phyloP scores from a whole-genome alignment of 2,797 vertebrate genomes.

The Myotis planiceps region DNA sequence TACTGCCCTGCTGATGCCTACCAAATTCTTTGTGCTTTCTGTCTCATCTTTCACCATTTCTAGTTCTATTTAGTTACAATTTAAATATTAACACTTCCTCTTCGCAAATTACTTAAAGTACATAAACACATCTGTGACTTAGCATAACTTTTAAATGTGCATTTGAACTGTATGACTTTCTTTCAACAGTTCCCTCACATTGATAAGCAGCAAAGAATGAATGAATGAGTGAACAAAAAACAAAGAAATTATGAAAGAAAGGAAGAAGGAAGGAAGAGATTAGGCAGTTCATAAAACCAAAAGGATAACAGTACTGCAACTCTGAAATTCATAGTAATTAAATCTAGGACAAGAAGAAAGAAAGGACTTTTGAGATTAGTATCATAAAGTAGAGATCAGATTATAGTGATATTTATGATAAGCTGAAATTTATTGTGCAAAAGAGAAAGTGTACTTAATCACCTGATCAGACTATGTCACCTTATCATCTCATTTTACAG shows the following conservation, averaged over 20 bases:
- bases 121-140: background rate
- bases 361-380: background rate
- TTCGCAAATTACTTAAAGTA: background rate
- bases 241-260: background rate
- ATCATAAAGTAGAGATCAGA: background rate
- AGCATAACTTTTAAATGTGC: background rate
- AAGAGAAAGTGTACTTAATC: background rate
- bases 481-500: background rate
- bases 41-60: background rate
- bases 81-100: background rate
- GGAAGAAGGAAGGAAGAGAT: background rate
- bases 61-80: background rate
- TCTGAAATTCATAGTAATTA: background rate
- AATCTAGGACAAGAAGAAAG: constrained; percentile 6
- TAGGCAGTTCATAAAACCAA: background rate
- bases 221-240: background rate
- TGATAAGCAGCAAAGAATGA: background rate
- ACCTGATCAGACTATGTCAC: background rate
- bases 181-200: background rate
- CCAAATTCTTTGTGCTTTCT: background rate
- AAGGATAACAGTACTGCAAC: background rate
- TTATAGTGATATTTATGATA: background rate
- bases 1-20: background rate
- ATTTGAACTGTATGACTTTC: constrained; percentile 32
- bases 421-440: background rate